Evolutionary conservation across 2,113 vertebrate species (phyloP).

Genomic region (Pollimyrus isidori): DNA sequence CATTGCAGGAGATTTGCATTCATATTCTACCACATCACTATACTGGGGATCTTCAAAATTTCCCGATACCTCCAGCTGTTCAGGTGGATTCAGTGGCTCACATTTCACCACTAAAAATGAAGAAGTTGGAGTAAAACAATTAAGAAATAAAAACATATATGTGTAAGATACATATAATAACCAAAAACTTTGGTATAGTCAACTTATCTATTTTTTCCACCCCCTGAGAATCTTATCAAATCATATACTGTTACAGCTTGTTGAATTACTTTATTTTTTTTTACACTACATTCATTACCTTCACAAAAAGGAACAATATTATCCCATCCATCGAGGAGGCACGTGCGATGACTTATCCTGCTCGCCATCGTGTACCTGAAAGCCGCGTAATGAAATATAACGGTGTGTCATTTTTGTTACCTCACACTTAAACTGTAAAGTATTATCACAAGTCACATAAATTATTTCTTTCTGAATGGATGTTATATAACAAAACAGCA

Average conservation of each 20-base stretch:
- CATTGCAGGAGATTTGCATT: neutral
- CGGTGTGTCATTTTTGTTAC: neutral
- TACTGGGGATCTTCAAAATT: neutral
- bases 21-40: slow-evolving; percentile 13
- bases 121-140: neutral
- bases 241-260: neutral
- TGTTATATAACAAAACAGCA: neutral
- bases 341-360: slow-evolving; percentile 35
- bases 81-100: neutral
- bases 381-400: neutral
- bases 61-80: neutral
- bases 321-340: slow-evolving; percentile 56
- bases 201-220: neutral
- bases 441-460: neutral
- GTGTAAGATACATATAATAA: neutral
- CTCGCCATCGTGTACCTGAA: slow-evolving; percentile 56
- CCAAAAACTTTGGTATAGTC: neutral
- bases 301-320: slow-evolving; percentile 55
- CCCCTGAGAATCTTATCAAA: neutral
- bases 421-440: neutral
- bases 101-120: slow-evolving; percentile 13
- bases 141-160: neutral
- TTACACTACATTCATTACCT: slow-evolving; percentile 33
- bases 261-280: neutral
- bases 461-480: neutral